Conservation (phyloP, 2,113 vertebrate genomes). For the Neotragus moschatus region DNA sequence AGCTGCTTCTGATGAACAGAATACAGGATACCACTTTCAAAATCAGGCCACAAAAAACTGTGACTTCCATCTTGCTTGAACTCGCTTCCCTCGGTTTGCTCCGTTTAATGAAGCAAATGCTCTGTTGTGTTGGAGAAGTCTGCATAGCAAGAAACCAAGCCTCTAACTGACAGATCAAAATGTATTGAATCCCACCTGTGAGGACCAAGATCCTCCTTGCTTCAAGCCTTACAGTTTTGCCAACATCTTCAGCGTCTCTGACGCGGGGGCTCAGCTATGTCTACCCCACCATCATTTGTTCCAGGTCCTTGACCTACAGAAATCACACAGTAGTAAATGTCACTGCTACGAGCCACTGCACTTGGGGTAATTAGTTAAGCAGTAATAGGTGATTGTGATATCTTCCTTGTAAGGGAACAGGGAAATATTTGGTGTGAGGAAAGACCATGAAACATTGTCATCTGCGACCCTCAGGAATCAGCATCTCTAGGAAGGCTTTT, state of each 20-base stretch:
- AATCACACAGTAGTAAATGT: background rate
- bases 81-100: background rate
- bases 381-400: background rate
- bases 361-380: background rate
- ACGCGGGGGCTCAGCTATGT: background rate
- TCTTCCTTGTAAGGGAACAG: background rate
- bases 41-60: too few relatives aligned
- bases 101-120: too few relatives aligned
- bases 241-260: background rate
- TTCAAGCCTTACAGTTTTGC: background rate
- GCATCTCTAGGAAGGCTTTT: background rate
- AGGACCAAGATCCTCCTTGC: background rate
- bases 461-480: background rate
- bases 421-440: background rate
- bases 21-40: background rate
- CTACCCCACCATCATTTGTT: background rate
- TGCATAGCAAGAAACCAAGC: background rate
- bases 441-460: background rate
- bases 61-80: background rate
- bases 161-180: background rate
- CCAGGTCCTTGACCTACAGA: background rate
- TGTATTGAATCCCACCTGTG: too few relatives aligned
- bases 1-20: background rate
- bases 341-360: background rate
- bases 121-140: background rate